phyloP scores from a whole-genome alignment of 2,797 vertebrate species.

The Fratercula arctica region DNA sequence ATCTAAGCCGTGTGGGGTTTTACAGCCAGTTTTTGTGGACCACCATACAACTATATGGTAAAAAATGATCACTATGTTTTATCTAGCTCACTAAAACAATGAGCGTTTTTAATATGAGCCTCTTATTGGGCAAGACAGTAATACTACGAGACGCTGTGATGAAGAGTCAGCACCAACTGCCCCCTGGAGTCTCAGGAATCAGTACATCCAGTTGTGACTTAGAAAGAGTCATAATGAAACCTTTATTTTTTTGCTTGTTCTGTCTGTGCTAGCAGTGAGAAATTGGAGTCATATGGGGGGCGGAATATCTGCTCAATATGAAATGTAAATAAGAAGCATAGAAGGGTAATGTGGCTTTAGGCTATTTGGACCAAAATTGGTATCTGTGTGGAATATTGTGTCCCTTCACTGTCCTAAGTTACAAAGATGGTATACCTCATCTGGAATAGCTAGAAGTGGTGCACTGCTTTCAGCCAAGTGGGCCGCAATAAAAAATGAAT shows the following conservation, averaged over 20 bases:
- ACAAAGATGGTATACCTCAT: background rate
- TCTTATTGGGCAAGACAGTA: background rate
- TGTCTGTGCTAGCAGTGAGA: background rate
- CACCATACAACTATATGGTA: background rate
- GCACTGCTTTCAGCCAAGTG: background rate
- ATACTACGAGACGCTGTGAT: background rate
- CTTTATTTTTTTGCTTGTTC: background rate
- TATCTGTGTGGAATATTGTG: background rate
- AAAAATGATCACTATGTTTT: slow-evolving; percentile 1
- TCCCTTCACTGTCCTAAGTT: background rate
- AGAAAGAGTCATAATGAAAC: background rate
- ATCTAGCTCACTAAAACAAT: slow-evolving; percentile 13
- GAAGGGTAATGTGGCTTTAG: background rate
- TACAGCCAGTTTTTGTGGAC: background rate
- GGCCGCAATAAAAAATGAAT: background rate
- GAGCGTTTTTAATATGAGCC: background rate
- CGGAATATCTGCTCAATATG: background rate
- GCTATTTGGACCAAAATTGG: background rate
- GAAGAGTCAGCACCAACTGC: background rate
- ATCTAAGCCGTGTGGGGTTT: background rate
- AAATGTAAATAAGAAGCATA: background rate
- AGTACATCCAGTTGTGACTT: background rate
- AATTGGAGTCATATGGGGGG: background rate
- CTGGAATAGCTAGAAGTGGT: background rate
- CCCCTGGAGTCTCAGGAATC: background rate